These are phyloP conservation scores for Junonia oenone DNA, from an alignment of 2,888 invertebrate species.

Conservation along the genomic window DNA sequence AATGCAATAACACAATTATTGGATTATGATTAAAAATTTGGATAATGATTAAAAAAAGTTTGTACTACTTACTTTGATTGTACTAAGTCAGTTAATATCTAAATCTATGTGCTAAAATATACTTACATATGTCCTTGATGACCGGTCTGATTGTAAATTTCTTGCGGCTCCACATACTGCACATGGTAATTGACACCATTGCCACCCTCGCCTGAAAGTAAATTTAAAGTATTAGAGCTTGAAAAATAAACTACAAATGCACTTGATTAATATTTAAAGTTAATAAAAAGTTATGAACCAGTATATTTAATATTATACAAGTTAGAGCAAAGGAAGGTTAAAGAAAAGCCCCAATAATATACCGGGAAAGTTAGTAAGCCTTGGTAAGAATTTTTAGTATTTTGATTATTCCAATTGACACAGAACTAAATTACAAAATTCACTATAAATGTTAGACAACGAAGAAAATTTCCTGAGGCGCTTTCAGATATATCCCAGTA, in stretches of 20 bases:
- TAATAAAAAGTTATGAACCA: not conserved
- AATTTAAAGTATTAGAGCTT: not conserved
- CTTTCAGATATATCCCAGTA: no score
- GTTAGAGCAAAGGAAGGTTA: not conserved
- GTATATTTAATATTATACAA: not conserved
- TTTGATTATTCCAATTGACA: no score
- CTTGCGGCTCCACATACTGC: constrained; percentile 85
- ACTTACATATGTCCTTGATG: constrained; percentile 79
- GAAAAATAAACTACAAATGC: not conserved
- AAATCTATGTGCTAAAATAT: not conserved
- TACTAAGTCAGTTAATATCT: no score
- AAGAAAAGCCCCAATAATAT: not conserved
- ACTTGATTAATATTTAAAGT: no score
- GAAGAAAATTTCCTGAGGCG: not conserved
- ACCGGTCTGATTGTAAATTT: constrained; percentile 80
- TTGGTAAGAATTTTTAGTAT: no score
- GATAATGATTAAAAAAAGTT: no score
- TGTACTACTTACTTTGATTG: no score
- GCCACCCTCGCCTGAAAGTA: constrained; percentile 76
- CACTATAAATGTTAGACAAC: no score
- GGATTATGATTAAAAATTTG: no score
- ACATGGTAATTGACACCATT: constrained; percentile 84
- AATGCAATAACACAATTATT: no score
- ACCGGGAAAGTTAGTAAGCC: not conserved
- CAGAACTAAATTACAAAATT: no score